Base-by-base conservation (phyloP, 1,140 invertebrate species). In the Oedothorax gibbosus region DNA sequence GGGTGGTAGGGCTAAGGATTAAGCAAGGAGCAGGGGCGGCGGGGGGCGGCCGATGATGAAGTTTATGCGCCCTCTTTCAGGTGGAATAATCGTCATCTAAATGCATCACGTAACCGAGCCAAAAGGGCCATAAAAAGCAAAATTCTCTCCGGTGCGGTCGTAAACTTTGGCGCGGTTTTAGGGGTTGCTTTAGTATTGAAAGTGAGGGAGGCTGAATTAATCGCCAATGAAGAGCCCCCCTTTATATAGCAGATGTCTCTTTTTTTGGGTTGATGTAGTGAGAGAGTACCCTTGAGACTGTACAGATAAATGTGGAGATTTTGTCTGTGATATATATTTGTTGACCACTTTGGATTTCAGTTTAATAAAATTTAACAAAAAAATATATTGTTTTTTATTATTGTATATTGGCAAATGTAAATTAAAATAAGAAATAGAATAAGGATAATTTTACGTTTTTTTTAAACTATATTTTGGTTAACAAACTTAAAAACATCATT, bases 1-100 rank as follows among this genome's bases (percentile, higher is more conserved):
- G 35, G 12, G 57, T n/a, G 65, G 65, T 66, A 21, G 65, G 65
- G 72, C 11, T 18, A 21, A 56, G 78, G 78, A 81, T 81, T 81
- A 81, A 81, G 66, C 60, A 66, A 49, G 50, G 51, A 71, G 78
- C 49, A 81, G 65, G 64, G 78, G 78, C 64, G 78, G 56, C 51
- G 50, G 8, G 51, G 20, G 66, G 66, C 51, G 66, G n/a, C 54
- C 72, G 21, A 71, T 81, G 78, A 81, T 81, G 78, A 81, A 81
- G 78, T 81, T 81, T 69, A 81, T 81, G 69, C 78, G 78, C 15
- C 35, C 66, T 65, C 78, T 81, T 35, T 81, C 78, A 81, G 78
- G 78, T 81, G 78, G 68, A 81, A 81, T 81, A 81, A 81, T 81
- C 78, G 78, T 60, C 78, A 81, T 81, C 78, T 81, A 81, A 81